Base-by-base conservation (phyloP, 1,140 invertebrate species). In the Nasonia longicornis region DNA sequence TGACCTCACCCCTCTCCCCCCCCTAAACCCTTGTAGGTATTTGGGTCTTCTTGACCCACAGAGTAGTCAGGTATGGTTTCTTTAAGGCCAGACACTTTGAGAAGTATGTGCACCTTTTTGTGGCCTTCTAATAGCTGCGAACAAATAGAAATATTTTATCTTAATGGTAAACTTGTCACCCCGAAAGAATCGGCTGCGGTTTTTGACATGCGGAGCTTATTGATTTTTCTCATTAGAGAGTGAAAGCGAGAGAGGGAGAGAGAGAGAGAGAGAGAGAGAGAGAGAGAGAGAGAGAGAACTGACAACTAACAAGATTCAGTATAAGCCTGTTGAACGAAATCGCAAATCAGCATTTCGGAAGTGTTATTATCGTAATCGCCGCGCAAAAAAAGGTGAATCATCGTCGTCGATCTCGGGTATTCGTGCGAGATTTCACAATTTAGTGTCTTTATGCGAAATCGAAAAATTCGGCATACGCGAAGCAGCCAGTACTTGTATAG, bases 1-100 rank as follows among this genome's bases (percentile, higher is more conserved):
- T 82, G 29, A 7, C 63, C 72, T 63, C 31, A 31, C 48, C 38
- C 29, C 63, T 58, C 74, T 26, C 26, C 74, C 35, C 26, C 52
- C 52, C 52, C 6, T 16, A 58, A 71, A 76, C 73, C 75, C 69
- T 71, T 77, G 14, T 12, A 78, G 20, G 77, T 71, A 73, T n/a
- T 77, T 80, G 38, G 42, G 31, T 31, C 38, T 48, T 29, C 10
- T 22, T 14, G 42, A 80, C 80, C 71, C 52, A 11, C 75, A 74
- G 78, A 69, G 48, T 66, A 29, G 22, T 70, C n/a, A 73, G n/a
- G 38, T 72, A 52, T 73, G 76, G 38, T 45, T 72, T 48, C 16
- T 20, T 45, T 35, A 63, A 78, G 75, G 64, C 58, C 70, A 74
- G 66, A n/a, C 20, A 12, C 52, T 69, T 31, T 2, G 16, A 58